Conservation (phyloP, 2,113 vertebrate genomes). For the Pyxicephalus adspersus region DNA sequence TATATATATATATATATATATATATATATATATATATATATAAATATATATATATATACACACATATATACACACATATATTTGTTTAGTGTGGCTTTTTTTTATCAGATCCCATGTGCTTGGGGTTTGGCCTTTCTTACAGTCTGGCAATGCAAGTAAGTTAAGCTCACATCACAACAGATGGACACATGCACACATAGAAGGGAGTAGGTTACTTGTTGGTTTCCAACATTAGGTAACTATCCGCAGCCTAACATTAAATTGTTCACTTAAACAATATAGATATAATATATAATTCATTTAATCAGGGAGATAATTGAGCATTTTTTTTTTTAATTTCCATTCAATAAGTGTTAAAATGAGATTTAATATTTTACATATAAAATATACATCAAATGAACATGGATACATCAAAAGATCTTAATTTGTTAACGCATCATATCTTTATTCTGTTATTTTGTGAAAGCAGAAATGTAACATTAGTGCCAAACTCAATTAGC, state of each 20-base stretch:
- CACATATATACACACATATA: neutral
- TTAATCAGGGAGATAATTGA: too few species aligned
- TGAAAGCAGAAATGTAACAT: too few species aligned
- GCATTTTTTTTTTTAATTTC: too few species aligned
- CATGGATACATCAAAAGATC: too few species aligned
- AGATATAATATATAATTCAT: neutral
- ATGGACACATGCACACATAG: slow-evolving; percentile 30
- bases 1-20: too few species aligned
- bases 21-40: too few species aligned
- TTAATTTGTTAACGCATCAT: too few species aligned
- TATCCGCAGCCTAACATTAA: slow-evolving; percentile 3
- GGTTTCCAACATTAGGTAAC: slow-evolving; percentile 22
- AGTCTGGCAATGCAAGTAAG: slow-evolving; percentile 29
- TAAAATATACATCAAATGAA: too few species aligned
- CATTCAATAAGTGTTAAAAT: too few species aligned
- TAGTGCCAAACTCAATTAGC: too few species aligned
- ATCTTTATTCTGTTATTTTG: too few species aligned
- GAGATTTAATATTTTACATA: too few species aligned
- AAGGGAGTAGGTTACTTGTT: neutral
- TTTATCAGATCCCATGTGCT: slow-evolving; percentile 36
- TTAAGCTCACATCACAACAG: slow-evolving; percentile 28
- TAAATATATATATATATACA: neutral
- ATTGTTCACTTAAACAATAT: slow-evolving; percentile 37
- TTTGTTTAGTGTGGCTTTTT: slow-evolving; percentile 1
- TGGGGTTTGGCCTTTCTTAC: slow-evolving; percentile 3